These are phyloP conservation scores for Lutjanus campechanus DNA, from an alignment of 2,797 vertebrate genomes.

Conservation along the genomic window DNA sequence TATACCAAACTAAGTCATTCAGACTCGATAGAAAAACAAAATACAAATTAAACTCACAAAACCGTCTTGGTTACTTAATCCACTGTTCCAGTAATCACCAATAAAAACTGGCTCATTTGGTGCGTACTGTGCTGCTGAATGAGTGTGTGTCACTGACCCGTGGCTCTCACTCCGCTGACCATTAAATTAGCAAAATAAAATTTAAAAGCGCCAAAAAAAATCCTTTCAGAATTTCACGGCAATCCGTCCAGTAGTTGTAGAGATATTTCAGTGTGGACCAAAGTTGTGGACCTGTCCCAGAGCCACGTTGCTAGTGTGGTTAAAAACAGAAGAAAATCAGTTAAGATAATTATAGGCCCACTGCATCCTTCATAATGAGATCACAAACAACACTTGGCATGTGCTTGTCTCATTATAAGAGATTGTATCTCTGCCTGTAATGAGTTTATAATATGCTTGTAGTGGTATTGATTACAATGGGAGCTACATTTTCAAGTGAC, in stretches of 20 bases:
- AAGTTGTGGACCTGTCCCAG: background rate
- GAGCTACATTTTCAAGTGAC: background rate
- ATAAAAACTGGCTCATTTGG: too few relatives aligned
- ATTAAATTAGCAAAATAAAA: too few relatives aligned
- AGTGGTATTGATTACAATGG: background rate
- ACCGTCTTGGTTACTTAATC: too few relatives aligned
- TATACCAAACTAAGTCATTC: too few relatives aligned
- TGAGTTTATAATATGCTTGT: conserved; percentile 2
- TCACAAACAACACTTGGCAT: background rate
- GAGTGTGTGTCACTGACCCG: too few relatives aligned
- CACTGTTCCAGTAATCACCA: too few relatives aligned
- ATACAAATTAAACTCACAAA: too few relatives aligned
- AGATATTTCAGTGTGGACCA: conserved; percentile 3
- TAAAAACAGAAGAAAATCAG: background rate
- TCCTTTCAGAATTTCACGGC: background rate
- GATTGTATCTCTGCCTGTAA: background rate
- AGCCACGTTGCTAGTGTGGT: background rate
- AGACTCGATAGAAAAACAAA: too few relatives aligned
- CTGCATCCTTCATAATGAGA: conserved; percentile 12
- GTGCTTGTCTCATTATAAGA: conserved; percentile 9
- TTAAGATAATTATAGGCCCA: background rate
- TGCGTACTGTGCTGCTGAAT: too few relatives aligned
- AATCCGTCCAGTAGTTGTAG: background rate
- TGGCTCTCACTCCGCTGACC: too few relatives aligned
- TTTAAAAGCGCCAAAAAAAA: too few relatives aligned